These are phyloP conservation scores for Carettochelys insculpta DNA, from an alignment of 2,113 vertebrate species.

Conservation along the genomic window DNA sequence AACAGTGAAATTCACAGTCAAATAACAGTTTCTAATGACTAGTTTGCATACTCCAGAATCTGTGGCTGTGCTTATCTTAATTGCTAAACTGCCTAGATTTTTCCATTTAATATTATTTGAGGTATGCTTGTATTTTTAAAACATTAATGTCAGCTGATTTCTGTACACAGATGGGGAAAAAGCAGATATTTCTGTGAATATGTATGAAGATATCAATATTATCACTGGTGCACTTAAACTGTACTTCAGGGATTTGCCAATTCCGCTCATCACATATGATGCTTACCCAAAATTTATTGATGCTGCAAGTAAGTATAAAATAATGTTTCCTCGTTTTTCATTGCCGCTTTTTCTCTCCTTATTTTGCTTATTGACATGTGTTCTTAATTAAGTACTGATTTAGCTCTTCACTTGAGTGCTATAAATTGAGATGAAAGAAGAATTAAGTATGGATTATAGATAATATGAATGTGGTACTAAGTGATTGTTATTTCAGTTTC, in stretches of 20 bases:
- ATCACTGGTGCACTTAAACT: slow-evolving; percentile 98
- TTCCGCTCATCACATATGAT: slow-evolving; percentile 97
- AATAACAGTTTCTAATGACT: background rate
- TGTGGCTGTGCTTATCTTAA: background rate
- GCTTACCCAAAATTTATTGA: slow-evolving; percentile 98
- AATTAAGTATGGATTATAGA: background rate
- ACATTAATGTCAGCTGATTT: slow-evolving; percentile 50
- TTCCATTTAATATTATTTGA: slow-evolving; percentile 16
- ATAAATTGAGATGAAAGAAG: background rate
- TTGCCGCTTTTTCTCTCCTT: background rate
- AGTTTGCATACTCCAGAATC: background rate
- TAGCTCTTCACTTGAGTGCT: background rate
- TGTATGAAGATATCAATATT: slow-evolving; percentile 99
- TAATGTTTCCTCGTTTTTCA: background rate
- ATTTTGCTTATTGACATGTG: background rate
- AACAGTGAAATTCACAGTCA: background rate
- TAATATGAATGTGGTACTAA: rapidly evolving
- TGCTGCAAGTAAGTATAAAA: slow-evolving; percentile 88
- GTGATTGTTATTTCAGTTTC: background rate
- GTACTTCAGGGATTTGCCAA: slow-evolving; percentile 99
- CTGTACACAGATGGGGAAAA: slow-evolving; percentile 92
- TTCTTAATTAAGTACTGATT: background rate
- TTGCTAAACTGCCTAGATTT: background rate
- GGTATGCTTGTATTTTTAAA: slow-evolving; percentile 27
- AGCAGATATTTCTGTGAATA: slow-evolving; percentile 94